Base-by-base conservation (phyloP, 92 coral and sea anemone species). In the Actinernus sp. region DNA sequence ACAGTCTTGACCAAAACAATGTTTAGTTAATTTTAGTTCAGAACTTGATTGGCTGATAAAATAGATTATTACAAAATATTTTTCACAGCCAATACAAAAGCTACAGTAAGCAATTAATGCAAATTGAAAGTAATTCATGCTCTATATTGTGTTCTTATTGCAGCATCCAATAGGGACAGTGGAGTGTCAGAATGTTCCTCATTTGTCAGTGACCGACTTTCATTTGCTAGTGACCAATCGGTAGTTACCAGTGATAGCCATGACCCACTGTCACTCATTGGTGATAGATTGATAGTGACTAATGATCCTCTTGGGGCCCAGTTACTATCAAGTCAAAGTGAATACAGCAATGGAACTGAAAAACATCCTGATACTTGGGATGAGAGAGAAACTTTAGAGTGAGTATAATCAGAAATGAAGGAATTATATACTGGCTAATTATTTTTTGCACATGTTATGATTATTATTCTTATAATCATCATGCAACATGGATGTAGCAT, bases 101-200 rank as follows among this genome's bases (percentile, higher is more conserved):
- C n/a, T n/a, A n/a, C n/a, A n/a, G n/a, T n/a, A n/a, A n/a, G n/a
- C n/a, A n/a, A n/a, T n/a, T n/a, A n/a, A n/a, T n/a, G n/a, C n/a
- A n/a, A n/a, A n/a, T n/a, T n/a, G n/a, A n/a, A n/a, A n/a, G n/a
- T n/a, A n/a, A n/a, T n/a, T n/a, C n/a, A n/a, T 8, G 21, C 10
- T 23, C 19, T 8, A 9, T 8, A 17, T 6, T 45, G 19, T 45
- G 10, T 45, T 34, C 41, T 6, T 14, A 26, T 68, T 70, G 13
- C 44, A 70, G 78, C 78, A 3, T 28, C 49, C 16, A 70, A 70
- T 36, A 56, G 78, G 26, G 78, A 70, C 43, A 70, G 78, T 70
- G 78, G 78, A n/a, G 66, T 70, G 16, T 70, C 78, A 37, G 78
- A 70, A 34, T 65, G 62, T 55, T 62, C 58, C 6, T 70, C 78